Evolutionary conservation across 2,113 vertebrate species (phyloP).

Genomic region (Dunckerocampus dactyliophorus): DNA sequence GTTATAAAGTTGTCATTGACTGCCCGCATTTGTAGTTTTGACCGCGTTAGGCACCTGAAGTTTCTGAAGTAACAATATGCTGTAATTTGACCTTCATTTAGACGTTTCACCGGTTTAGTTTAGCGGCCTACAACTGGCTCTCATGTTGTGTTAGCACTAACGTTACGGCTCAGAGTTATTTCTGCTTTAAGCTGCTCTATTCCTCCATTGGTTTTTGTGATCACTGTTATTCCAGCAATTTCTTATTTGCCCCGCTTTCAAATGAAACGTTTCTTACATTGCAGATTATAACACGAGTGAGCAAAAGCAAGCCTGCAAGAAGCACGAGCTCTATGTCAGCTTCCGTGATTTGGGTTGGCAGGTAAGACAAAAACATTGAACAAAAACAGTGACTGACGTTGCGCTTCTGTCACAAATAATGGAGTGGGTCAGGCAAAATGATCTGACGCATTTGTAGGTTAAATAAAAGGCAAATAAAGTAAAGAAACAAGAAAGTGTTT

Average conservation of each 20-base stretch:
- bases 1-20: background rate
- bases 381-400: background rate
- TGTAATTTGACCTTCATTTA: background rate
- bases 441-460: too few relatives aligned
- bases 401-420: background rate
- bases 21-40: background rate
- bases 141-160: background rate
- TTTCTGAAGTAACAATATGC: background rate
- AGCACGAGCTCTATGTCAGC: conserved; percentile 97
- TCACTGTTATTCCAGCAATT: too few relatives aligned
- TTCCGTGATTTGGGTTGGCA: conserved; percentile 98
- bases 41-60: background rate
- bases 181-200: too few relatives aligned
- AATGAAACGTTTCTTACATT: conserved; percentile 23
- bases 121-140: too few relatives aligned
- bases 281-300: conserved; percentile 94
- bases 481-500: too few relatives aligned
- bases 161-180: too few relatives aligned
- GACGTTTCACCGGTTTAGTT: background rate
- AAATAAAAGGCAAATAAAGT: too few relatives aligned
- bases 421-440: background rate
- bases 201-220: background rate
- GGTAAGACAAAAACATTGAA: conserved; percentile 66
- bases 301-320: conserved; percentile 98
- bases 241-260: background rate